These are phyloP conservation scores for Otolemur garnettii DNA, from an alignment of 2,113 vertebrate genomes.

Conservation along the genomic window DNA sequence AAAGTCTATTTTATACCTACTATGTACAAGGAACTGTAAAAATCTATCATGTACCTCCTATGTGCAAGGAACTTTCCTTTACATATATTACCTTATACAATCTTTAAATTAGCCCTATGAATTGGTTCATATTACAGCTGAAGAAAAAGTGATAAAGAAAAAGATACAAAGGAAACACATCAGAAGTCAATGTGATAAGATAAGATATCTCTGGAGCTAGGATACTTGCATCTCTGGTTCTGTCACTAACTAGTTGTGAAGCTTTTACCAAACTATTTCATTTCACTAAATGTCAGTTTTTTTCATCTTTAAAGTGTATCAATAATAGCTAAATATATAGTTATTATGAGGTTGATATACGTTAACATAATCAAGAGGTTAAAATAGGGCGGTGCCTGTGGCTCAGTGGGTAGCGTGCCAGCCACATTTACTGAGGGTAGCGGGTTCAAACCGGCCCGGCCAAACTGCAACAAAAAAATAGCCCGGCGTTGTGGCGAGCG, in stretches of 20 bases:
- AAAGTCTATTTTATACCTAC: not conserved
- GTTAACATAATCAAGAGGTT: not conserved
- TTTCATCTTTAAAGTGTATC: not conserved
- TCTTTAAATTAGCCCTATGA: not conserved
- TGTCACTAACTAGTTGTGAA: not conserved
- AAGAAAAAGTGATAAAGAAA: slow-evolving; percentile 34
- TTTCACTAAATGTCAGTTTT: not conserved
- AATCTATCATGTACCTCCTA: not conserved
- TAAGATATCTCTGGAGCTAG: not conserved
- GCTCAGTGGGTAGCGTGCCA: no score
- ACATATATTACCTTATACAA: slow-evolving; percentile 19
- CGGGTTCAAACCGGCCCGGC: no score
- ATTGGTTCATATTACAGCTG: not conserved
- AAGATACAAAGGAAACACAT: not conserved
- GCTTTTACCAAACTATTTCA: slow-evolving; percentile 28
- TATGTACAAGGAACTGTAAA: not conserved
- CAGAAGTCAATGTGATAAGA: not conserved
- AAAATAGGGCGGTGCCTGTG: not conserved
- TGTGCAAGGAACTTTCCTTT: not conserved
- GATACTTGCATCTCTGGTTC: not conserved
- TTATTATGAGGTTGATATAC: not conserved
- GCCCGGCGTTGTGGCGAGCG: no score
- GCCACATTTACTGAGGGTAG: no score
- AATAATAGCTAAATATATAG: not conserved
- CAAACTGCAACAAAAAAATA: no score